Evolutionary conservation across 37 sponge, comb jelly and placozoan species (phyloP), one percentile per base, ranked within the genome.

Genomic region (Geodia barretti): DNA sequence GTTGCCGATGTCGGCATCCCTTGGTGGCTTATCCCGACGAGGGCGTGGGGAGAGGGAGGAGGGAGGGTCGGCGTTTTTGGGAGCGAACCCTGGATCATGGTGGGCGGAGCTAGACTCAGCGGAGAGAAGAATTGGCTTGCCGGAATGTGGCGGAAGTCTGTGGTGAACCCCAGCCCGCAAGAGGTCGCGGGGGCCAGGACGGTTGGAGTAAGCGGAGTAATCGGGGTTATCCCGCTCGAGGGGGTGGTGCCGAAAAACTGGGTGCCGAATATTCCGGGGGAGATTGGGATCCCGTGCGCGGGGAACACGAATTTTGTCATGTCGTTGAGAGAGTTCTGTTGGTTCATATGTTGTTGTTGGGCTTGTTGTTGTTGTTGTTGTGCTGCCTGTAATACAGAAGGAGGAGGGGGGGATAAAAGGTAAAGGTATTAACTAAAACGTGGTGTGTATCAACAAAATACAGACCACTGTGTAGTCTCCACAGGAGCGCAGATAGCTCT

Each of bases 11-110:
- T 83, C 23, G 92, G 85, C 20, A 87, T 60, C 26, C 84, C 70
- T 62, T 78, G 84, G 77, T 84, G 87, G 9, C 86, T 42, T 7
- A 74, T 59, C 39, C 91, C 78, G 0, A 78, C 84, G 4, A 87
- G 73, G 26, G 94, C 81, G 65, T 94, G 94, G 25, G 94, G 94
- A 2, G 94, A 94, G 58, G 94, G 94, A 47, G 94, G 94, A 25
- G 94, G 94, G 70, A 94, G 90, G 39, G 94, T 94, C 39, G 94
- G 94, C 3, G 94, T 94, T 68, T 83, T 87, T 30, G 94, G 94
- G 40, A 94, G 84, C 26, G 68, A 47, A 19, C 86, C 86, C 39
- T 69, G 80, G 61, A 93, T 72, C 41, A 37, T 38, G 23, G 76
- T 58, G 31, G 82, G 87, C 31, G 82, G 89, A 25, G 87, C 86